Base-by-base conservation (phyloP, 2,113 vertebrate species). In the Oryzias melastigma region DNA sequence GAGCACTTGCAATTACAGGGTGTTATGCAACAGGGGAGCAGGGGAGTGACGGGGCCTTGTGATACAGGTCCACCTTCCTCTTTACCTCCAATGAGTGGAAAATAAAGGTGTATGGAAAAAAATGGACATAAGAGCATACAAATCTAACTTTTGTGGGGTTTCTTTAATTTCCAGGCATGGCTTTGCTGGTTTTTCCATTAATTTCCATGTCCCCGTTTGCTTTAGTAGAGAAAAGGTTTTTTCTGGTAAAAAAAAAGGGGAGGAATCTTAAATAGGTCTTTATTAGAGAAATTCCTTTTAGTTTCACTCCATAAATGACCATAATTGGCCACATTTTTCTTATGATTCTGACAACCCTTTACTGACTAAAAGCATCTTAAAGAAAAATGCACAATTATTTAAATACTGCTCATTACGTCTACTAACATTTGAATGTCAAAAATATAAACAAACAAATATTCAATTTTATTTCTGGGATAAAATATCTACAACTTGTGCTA, bases 1-100 rank as follows among this genome's bases (percentile, higher is more conserved):
- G 40, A 73, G 54, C 67, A 53, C 80, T 68, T 75, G 68, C 56
- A 65, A 78, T 73, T 61, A 59, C 64, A 51, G 3, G 46, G 58
- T 53, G 79, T 82, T 85, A 81, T 76, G 85, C 73, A 84, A 87
- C 62, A 65, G 48, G 35, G 63, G 53, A 67, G 70, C 44, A 48
- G 62, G 57, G 43, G 66, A 72, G 69, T 61, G 75, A 68, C 65
- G 14, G 76, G 25, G 74, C 74, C 78, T 35, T 59, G 56, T 44
- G 65, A 59, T 71, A 65, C 65, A 76, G 68, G 73, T 44, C 55
- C 58, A 73, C 41, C 27, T 68, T 61, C 44, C 20, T 45, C 16
- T 43, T 16, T 25, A 14, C 15, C 50, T 17, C 52, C 52, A 35
- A 1, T 18, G 18, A 20, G 18, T 44, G 18, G 8, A 55, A 48